phyloP scores from a whole-genome alignment of 2,113 vertebrate species.

The Oryctolagus cuniculus region mOryCun1.1 NC_091444.1:7303001-7303500 shows the following conservation, averaged over 20 bases:
- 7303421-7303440: background rate
- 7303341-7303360: background rate
- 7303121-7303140: background rate
- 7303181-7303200: no score
- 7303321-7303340: constrained; percentile 6
- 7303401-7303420: constrained; percentile 45
- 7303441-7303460: background rate
- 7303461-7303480: background rate
- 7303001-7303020: background rate
- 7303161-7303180: background rate
- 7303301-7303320: background rate
- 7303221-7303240: constrained; percentile 75
- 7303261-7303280: no score
- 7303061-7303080: constrained; percentile 41
- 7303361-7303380: constrained; percentile 49
- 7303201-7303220: no score
- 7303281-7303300: no score
- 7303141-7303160: constrained; percentile 36
- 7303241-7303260: no score
- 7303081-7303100: background rate
- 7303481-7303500: background rate
- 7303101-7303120: background rate
- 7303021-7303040: background rate
- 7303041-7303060: background rate
- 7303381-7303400: background rate